phyloP scores from a whole-genome alignment of 2,888 invertebrate species.

The Omphaloscelis lunosa region DNA sequence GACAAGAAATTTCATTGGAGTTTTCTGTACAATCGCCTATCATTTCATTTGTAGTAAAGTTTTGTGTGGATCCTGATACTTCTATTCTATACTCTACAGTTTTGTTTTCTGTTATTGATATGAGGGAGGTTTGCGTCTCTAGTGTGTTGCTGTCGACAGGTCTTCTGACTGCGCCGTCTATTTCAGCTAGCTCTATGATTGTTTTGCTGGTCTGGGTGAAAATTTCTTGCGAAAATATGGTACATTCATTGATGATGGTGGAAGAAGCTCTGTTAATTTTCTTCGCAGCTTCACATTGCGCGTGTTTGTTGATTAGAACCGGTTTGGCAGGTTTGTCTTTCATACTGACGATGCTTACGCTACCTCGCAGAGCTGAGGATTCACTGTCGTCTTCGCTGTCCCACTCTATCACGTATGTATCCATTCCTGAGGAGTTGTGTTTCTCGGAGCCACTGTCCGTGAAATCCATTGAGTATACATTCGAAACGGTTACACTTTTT shows the following conservation, averaged over 20 bases:
- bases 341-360: constrained; percentile 70
- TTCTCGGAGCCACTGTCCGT: constrained; percentile 84
- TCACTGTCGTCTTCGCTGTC: constrained; percentile 83
- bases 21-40: constrained; percentile 12
- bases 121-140: constrained; percentile 85
- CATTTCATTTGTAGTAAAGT: constrained; percentile 17
- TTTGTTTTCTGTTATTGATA: constrained; percentile 82
- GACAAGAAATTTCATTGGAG: constrained; percentile 20
- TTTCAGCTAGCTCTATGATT: constrained; percentile 87
- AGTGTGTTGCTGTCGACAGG: constrained; percentile 71
- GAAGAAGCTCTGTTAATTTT: constrained; percentile 65
- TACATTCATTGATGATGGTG: constrained; percentile 69
- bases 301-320: constrained; percentile 59
- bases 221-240: constrained; percentile 79
- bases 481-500: constrained; percentile 85
- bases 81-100: constrained; percentile 79
- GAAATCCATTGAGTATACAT: constrained; percentile 83
- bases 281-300: constrained; percentile 57
- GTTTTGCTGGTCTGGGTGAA: constrained; percentile 91
- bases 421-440: constrained; percentile 83
- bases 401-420: constrained; percentile 84
- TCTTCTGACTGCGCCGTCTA: constrained; percentile 69
- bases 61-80: constrained; percentile 58
- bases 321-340: constrained; percentile 49
- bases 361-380: constrained; percentile 69